Evolutionary conservation across 2,797 vertebrate species (phyloP), one percentile per base, ranked within the genome.

Genomic region (Dromococcyx pavoninus): DNA sequence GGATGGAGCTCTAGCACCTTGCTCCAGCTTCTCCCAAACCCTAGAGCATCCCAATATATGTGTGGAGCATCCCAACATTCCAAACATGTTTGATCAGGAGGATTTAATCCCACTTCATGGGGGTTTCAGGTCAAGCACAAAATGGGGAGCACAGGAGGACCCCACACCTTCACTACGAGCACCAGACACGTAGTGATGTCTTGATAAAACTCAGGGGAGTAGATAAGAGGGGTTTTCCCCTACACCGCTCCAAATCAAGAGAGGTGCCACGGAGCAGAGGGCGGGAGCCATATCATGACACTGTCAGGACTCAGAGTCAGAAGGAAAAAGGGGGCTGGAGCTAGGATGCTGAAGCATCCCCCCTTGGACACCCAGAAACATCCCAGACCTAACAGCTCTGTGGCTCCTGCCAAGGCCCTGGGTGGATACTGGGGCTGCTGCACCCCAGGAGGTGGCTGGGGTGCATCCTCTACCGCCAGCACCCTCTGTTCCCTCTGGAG

Each of bases 381-480:
- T 48, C 58, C 50, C 57, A 71, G 53, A 12, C 60, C 75, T 22
- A 33, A 65, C 27, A 65, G 21, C 37, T 76, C 60, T 8, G 5
- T 7, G 30, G 61, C 54, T 91, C n/a, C 43, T 30, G 8, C 30
- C 58, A 33, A 43, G 53, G 28, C 10, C 33, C 44, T 1, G 7
- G 12, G 23, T 2, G 5, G 72, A 37, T 21, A 41, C 14, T 5
- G 18, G 46, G 15, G 33, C 51, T 69, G 22, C 23, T 2, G 11
- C 41, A 81, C 3, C 28, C 23, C 3, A 1, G 32, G 57, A 67
- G 48, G 50, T 32, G 61, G 41, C 50, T 69, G 57, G 73, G 69
- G 43, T 1, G 2, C 5, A 1, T 25, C 9, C 35, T 32, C 33
- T 4, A 24, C 18, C 0, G 0, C 17, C 19, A 17, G 25, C 33